These are phyloP conservation scores for Mechanitis messenoides DNA, from an alignment of 2,888 invertebrate genomes.

Conservation along the genomic window DNA sequence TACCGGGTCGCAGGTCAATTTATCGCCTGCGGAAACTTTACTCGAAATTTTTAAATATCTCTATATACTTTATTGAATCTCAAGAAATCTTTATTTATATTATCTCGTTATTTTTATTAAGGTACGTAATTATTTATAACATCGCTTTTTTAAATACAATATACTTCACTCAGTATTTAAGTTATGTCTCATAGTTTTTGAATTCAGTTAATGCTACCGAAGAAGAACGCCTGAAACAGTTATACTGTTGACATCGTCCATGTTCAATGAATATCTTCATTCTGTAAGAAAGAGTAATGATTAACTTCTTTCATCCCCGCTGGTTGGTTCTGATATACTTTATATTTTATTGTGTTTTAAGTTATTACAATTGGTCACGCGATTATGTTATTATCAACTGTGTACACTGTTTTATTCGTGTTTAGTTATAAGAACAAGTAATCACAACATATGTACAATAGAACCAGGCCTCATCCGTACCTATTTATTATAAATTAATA, in stretches of 20 bases:
- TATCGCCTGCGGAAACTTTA: not conserved
- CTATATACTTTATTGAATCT: too few species aligned
- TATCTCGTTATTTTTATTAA: too few species aligned
- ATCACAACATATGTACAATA: not conserved
- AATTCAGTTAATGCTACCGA: slow-evolving; percentile 3
- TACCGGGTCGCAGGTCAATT: slow-evolving; percentile 13
- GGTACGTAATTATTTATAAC: too few species aligned
- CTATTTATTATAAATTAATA: not conserved
- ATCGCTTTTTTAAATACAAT: too few species aligned
- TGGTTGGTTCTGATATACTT: slow-evolving; percentile 1
- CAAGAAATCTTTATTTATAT: too few species aligned
- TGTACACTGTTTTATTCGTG: not conserved
- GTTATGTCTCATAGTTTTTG: not conserved
- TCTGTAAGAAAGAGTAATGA: not conserved
- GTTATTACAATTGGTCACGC: slow-evolving; percentile 4
- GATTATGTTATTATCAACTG: not conserved
- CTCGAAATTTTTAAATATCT: not conserved
- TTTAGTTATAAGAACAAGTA: not conserved
- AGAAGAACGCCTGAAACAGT: not conserved
- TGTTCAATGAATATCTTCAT: too few species aligned
- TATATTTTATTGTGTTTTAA: slow-evolving; percentile 5
- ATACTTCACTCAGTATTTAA: too few species aligned
- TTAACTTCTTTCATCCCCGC: slow-evolving; percentile 9
- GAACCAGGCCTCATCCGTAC: not conserved
- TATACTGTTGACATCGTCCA: not conserved